Evolutionary conservation across 2,797 vertebrate genomes (phyloP).

Genomic region (Gastrophryne carolinensis): DNA sequence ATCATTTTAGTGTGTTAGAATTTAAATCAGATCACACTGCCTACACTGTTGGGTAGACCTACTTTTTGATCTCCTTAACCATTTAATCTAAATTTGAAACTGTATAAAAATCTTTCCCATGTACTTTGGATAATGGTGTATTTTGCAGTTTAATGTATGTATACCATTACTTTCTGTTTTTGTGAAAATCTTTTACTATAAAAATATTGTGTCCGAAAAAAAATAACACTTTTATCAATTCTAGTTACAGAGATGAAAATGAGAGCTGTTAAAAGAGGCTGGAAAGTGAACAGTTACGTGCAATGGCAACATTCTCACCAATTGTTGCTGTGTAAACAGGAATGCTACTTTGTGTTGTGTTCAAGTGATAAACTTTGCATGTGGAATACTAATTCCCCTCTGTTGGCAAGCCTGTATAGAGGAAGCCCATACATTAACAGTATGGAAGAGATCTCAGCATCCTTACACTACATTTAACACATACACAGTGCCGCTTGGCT

Average conservation of each 20-base stretch:
- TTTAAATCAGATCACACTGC: too few relatives aligned
- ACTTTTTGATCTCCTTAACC: too few relatives aligned
- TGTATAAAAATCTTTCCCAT: too few relatives aligned
- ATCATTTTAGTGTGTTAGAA: too few relatives aligned
- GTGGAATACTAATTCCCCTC: conserved; percentile 28
- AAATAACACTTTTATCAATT: neutral
- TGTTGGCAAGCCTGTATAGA: conserved; percentile 20
- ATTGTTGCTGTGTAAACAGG: conserved; percentile 37
- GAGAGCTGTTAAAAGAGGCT: neutral
- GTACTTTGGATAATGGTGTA: too few relatives aligned
- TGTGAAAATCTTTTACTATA: too few relatives aligned
- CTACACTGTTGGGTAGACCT: too few relatives aligned
- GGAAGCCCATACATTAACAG: conserved; percentile 19
- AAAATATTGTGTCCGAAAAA: too few relatives aligned
- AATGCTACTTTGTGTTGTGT: conserved; percentile 38
- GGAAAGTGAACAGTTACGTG: neutral
- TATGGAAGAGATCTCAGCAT: conserved; percentile 18
- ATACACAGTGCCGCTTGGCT: conserved; percentile 5
- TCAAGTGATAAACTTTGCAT: conserved; percentile 38
- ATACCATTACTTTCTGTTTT: too few relatives aligned
- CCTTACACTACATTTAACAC: conserved; percentile 4
- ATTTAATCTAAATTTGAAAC: too few relatives aligned
- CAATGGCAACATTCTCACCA: conserved; percentile 9
- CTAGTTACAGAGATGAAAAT: neutral
- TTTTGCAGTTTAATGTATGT: too few relatives aligned